Percentiles rank a stretch among this genome's conserved stretches.
Evolutionary conservation across 1,140 invertebrate species (phyloP).

Genomic region (Drosophila biarmipes): DNA sequence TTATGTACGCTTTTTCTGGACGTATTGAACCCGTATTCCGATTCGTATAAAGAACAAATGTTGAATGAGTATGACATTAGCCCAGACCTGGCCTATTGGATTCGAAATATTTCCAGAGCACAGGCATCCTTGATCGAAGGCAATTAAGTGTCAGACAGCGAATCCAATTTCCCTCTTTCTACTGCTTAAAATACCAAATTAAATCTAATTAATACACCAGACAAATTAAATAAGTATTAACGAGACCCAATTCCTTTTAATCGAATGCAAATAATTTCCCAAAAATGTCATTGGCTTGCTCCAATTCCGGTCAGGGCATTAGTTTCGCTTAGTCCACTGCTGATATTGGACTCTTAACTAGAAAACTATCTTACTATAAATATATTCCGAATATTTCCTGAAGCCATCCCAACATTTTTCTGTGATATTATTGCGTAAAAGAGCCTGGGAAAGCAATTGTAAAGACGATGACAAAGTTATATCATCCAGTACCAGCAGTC

Average conservation of each 20-base stretch:
- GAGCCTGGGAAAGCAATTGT: not conserved
- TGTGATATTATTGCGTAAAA: conserved; percentile 1
- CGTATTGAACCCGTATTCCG: not conserved
- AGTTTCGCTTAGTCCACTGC: not conserved
- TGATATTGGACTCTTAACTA: not conserved
- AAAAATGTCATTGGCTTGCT: conserved; percentile 5
- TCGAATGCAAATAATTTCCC: conserved; percentile 20
- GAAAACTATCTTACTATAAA: no score
- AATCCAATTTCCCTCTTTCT: not conserved
- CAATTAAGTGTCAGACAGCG: not conserved
- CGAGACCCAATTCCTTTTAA: conserved; percentile 22
- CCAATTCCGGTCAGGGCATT: conserved; percentile 1
- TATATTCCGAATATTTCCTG: not conserved
- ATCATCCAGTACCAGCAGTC: not conserved
- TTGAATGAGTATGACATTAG: not conserved
- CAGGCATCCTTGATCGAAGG: conserved; percentile 1
- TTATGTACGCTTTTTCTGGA: not conserved
- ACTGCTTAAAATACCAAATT: conserved; percentile 14
- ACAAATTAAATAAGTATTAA: conserved; percentile 8
- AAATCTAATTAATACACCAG: conserved; percentile 27
- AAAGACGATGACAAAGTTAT: not conserved
- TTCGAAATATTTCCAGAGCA: not conserved
- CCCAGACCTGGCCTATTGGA: not conserved
- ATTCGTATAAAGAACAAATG: not conserved
- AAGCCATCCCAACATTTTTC: not conserved